Evolutionary conservation across 1,140 invertebrate species (phyloP).

Genomic region (Scaptomyza montana): DNA sequence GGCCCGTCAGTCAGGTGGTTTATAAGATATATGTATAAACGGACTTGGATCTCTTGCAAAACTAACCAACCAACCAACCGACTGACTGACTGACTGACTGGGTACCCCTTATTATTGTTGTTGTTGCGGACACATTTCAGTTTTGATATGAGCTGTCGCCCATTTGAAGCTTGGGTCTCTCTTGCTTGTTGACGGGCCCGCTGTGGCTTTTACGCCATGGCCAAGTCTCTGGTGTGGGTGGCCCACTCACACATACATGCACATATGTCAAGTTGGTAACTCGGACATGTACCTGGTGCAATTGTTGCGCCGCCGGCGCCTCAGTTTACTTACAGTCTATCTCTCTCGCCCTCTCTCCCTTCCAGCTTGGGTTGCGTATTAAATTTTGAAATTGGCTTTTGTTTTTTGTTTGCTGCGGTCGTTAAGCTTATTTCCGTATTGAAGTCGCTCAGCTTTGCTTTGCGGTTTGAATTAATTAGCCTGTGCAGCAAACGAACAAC

Average conservation of each 20-base stretch:
- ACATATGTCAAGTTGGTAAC: conserved; percentile 24
- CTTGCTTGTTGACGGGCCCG: conserved; percentile 50
- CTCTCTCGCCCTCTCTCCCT: neutral
- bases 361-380: conserved; percentile 50
- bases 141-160: conserved; percentile 74
- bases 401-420: conserved; percentile 51
- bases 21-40: conserved; percentile 41
- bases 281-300: conserved; percentile 56
- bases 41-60: conserved; percentile 59
- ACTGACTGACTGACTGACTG: neutral
- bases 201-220: conserved; percentile 42
- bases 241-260: conserved; percentile 57
- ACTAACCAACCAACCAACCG: conserved; percentile 6
- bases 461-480: conserved; percentile 80
- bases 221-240: conserved; percentile 65
- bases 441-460: conserved; percentile 57
- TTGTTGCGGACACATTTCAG: conserved; percentile 61
- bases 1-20: conserved; percentile 55
- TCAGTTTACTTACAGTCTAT: conserved; percentile 35
- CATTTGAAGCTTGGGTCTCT: conserved; percentile 53
- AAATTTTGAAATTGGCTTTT: conserved; percentile 66
- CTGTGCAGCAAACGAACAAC: conserved; percentile 47
- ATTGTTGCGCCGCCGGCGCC: conserved; percentile 72
- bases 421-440: conserved; percentile 81
- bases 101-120: conserved; percentile 31